Conservation (phyloP, 2,888 invertebrate genomes). For the Holacanthella duospinosa region DNA sequence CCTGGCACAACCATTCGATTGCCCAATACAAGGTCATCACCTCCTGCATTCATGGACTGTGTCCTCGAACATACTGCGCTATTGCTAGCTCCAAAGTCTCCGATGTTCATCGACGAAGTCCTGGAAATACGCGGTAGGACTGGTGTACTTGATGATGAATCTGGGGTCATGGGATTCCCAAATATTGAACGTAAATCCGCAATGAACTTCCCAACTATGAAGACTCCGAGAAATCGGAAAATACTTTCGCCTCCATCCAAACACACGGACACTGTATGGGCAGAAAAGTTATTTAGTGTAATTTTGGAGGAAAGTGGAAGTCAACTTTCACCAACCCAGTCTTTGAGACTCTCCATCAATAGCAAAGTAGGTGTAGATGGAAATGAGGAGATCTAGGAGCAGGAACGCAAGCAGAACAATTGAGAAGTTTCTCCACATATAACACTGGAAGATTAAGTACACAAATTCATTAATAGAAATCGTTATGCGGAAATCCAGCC, state of each 20-base stretch:
- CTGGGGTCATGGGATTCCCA: constrained; percentile 32
- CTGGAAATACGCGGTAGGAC: background rate
- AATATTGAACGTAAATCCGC: constrained; percentile 29
- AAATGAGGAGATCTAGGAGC: constrained; percentile 23
- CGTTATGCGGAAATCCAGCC: too few relatives aligned
- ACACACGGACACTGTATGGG: background rate
- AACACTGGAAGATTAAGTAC: too few relatives aligned
- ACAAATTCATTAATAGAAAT: too few relatives aligned
- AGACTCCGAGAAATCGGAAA: constrained; percentile 29
- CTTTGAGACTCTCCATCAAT: constrained; percentile 12
- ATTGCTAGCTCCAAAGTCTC: background rate
- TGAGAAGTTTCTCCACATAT: constrained; percentile 29
- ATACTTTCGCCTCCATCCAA: constrained; percentile 15
- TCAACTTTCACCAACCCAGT: background rate
- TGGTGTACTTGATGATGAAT: constrained; percentile 20
- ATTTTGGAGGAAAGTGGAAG: background rate
- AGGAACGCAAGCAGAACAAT: constrained; percentile 26
- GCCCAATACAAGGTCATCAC: background rate
- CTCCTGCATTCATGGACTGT: background rate
- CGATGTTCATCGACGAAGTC: background rate
- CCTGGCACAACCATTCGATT: background rate
- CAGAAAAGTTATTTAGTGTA: background rate
- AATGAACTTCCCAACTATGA: constrained; percentile 33
- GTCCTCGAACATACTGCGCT: background rate
- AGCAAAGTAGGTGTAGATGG: constrained; percentile 23